Evolutionary conservation across 2,888 invertebrate genomes (phyloP), one percentile per base, ranked within the genome.

Genomic region (Macrosiphum euphorbiae): DNA sequence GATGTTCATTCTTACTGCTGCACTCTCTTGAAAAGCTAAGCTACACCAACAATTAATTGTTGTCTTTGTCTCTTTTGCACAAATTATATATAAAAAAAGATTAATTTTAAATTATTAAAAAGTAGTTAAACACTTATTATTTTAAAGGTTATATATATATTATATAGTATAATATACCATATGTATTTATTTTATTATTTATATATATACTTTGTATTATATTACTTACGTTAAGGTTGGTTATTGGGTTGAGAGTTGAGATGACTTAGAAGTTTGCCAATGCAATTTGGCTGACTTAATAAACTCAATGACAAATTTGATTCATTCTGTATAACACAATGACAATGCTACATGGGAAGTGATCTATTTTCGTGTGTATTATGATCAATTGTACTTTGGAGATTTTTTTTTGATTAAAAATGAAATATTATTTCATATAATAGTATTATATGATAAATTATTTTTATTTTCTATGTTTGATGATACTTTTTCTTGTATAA

Each of bases 201-300:
- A 44, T 44, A 35, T 78, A 26, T 28, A 58, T 88, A 61, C 47
- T 10, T 26, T 61, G 28, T 47, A 61, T 28, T 47, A 20, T 61
- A 89, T 47, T 89, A 44, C 61, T n/a, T 61, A 28, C 47, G 28
- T 61, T 89, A 89, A 61, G 44, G 58, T 89, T 89, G 26, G 26
- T 35, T 89, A 28, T 89, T 47, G 28, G 13, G 28, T 61, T 61
- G 28, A 61, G 61, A 61, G 84, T 35, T 41, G 52, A 3, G 41
- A 4, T 3, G 8, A 52, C 10, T 85, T 44, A 44, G n/a, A 85
- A 55, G 55, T 16, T 91, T 84, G 91, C 20, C 84, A 91, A 44
- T 44, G 52, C 3, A 13, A 91, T 91, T 85, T 91, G 84, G 84
- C 55, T 85, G 5, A 50, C 35, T 84, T 55, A 88, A 55, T 91